These are phyloP conservation scores for Sitta carolinensis DNA, from an alignment of 2,797 vertebrate genomes.

Conservation along the genomic window DNA sequence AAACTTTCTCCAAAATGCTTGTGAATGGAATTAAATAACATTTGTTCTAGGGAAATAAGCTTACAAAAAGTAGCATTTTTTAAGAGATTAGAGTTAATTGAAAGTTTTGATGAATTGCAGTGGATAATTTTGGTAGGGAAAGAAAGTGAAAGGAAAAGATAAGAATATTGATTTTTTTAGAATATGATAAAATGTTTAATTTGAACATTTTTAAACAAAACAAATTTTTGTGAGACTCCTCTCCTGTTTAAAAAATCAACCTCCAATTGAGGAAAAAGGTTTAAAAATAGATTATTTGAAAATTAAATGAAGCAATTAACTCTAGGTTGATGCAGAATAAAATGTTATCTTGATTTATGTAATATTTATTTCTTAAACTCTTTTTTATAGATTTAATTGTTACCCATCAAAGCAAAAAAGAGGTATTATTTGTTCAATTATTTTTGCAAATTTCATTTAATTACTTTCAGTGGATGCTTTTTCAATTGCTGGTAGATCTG, in stretches of 20 bases:
- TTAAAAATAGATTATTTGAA: conserved; percentile 48
- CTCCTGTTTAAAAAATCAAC: conserved; percentile 5
- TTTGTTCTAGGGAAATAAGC: background rate
- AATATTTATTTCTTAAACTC: background rate
- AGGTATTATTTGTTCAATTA: background rate
- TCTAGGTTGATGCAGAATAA: background rate
- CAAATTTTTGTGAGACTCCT: background rate
- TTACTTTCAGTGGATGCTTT: background rate
- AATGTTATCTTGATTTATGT: background rate
- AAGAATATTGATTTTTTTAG: background rate
- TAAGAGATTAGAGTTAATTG: background rate
- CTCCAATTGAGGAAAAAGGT: background rate
- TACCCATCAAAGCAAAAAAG: background rate
- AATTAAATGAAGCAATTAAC: background rate
- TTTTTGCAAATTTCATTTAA: background rate
- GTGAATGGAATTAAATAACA: background rate
- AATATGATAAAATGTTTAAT: background rate
- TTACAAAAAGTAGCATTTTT: background rate
- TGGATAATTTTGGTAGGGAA: background rate
- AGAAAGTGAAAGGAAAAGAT: background rate
- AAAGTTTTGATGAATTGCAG: background rate
- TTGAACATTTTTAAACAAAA: background rate
- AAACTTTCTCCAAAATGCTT: background rate
- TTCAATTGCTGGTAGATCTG: background rate
- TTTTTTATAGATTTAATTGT: background rate